Evolutionary conservation across 2,113 vertebrate species (phyloP), one percentile per base, ranked within the genome.

Genomic region (Stomatorhinus ivindoensis): DNA sequence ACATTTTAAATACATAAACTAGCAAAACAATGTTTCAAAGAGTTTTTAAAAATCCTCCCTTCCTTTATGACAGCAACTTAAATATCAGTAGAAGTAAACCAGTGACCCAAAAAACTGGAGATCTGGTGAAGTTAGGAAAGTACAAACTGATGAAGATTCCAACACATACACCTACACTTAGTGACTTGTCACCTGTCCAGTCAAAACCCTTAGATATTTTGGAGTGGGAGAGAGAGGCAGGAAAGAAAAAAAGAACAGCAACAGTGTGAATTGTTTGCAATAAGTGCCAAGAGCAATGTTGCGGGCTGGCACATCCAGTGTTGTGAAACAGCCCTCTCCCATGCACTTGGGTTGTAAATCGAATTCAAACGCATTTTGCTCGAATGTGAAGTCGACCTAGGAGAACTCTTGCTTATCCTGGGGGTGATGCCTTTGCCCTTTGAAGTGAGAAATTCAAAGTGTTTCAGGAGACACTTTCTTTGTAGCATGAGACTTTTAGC

Each of bases 361-460:
- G 21, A 58, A 89, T 31, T 51, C 80, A 61, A 89, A 61, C 4
- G 48, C 76, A 84, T 85, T 89, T 80, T 3, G 53, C 88, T 53
- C 82, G 21, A 58, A 83, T 27, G 7, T 24, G 11, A 53, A 84
- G 21, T 42, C 24, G 21, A 55, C 51, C 88, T 61, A 80, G 3
- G 51, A 80, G 73, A 46, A 61, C 39, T 1, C 19, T 27, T 3
- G 39, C 61, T 51, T 61, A 53, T 83, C 51, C 50, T 89, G 88
- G 51, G 80, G 53, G 50, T 44, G 88, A 61, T 47, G 39, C 80
- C 35, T 31, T 83, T 84, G 21, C 50, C 88, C 80, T 89, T 85
- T 85, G 76, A 89, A 89, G 80, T 61, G 80, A 47, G 80, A 47
- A 85, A 61, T 84, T 85, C 88, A 83, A 89, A 89, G 55, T 31